These are phyloP conservation scores for Epicampocera succincta DNA, from an alignment of 2,888 invertebrate species.

Conservation along the genomic window DNA sequence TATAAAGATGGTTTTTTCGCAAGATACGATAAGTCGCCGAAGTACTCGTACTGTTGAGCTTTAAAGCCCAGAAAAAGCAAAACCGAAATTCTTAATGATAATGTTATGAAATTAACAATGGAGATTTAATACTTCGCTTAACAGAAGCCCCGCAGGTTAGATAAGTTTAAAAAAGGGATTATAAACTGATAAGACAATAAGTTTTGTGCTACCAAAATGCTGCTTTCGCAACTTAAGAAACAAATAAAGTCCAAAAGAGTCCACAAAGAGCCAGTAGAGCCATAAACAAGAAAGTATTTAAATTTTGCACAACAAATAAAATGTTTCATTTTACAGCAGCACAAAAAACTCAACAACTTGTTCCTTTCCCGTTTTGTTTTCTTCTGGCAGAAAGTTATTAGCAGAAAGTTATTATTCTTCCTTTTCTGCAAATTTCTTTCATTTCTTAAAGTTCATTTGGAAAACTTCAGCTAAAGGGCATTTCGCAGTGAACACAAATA, in stretches of 20 bases:
- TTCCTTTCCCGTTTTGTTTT: no score
- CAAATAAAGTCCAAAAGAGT: not conserved
- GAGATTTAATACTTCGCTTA: slow-evolving; percentile 54
- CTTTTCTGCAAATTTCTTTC: no score
- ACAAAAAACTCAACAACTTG: no score
- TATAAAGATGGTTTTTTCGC: slow-evolving; percentile 38
- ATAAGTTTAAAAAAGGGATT: slow-evolving; percentile 62
- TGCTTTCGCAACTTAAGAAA: not conserved
- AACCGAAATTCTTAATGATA: slow-evolving; percentile 51
- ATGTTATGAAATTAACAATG: slow-evolving; percentile 54
- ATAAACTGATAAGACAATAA: slow-evolving; percentile 45
- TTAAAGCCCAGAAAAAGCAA: slow-evolving; percentile 20
- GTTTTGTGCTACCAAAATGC: slow-evolving; percentile 26
- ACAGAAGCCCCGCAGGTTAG: slow-evolving; percentile 66
- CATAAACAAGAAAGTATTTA: not conserved
- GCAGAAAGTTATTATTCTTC: slow-evolving; percentile 2
- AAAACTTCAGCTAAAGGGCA: not conserved
- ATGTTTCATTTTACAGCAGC: no score
- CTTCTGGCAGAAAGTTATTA: no score
- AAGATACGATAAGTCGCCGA: slow-evolving; percentile 42
- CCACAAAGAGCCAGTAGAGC: not conserved
- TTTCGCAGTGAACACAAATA: slow-evolving; percentile 23
- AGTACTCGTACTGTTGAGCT: slow-evolving; percentile 25
- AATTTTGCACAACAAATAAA: no score
- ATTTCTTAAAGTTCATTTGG: no score